These are phyloP conservation scores for Microdon myrmicae DNA, from an alignment of 2,888 invertebrate species.

Conservation along the genomic window DNA sequence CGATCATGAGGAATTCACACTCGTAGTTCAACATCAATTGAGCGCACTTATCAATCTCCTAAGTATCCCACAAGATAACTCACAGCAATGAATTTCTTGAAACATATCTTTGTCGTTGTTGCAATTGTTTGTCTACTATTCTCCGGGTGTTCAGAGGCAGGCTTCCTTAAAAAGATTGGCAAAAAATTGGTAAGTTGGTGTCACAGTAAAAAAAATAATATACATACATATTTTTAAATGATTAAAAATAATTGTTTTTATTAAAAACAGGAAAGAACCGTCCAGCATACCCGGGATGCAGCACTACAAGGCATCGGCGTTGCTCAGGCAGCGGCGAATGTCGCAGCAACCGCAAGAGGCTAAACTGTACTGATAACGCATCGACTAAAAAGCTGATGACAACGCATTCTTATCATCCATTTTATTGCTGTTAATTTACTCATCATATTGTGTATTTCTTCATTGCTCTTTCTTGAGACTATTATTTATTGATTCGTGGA, in stretches of 20 bases:
- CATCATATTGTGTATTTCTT: no score
- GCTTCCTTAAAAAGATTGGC: conserved; percentile 59
- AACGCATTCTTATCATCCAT: no score
- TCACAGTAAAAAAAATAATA: not conserved
- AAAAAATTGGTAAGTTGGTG: conserved; percentile 59
- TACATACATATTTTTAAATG: no score
- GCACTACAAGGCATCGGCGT: conserved; percentile 55
- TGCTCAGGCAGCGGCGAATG: conserved; percentile 59
- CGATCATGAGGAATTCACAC: no score
- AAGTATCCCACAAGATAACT: no score
- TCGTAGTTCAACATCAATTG: no score
- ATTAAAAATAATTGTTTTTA: not conserved
- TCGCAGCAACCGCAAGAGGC: conserved; percentile 56
- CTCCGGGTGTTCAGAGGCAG: conserved; percentile 58
- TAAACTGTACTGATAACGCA: not conserved
- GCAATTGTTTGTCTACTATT: conserved; percentile 57
- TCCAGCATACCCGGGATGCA: conserved; percentile 58
- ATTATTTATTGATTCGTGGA: no score
- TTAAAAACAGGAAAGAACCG: conserved; percentile 51
- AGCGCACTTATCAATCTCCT: no score
- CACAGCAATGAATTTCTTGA: conserved; percentile 56
- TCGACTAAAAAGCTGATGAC: no score
- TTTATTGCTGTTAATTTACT: no score
- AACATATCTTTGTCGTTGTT: conserved; percentile 53
- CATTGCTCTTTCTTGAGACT: no score